Base-by-base conservation (phyloP, 2,888 invertebrate genomes). In the Miltochrista miniata region DNA sequence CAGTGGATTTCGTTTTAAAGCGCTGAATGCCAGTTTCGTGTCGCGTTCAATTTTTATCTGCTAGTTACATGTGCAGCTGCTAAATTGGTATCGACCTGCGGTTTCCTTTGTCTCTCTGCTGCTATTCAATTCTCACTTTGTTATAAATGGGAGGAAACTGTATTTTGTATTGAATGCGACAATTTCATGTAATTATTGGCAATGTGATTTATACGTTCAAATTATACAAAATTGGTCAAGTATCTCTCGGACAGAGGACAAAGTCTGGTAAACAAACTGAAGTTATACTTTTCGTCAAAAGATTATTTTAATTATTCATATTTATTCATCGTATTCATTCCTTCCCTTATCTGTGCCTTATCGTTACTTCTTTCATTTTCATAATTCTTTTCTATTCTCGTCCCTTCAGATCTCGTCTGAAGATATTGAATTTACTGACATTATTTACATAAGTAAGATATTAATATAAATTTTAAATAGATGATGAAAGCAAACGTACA, bases 41-140 rank as follows among this genome's bases (percentile, higher is more conserved):
- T 60, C 44, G 48, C 58, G 40, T 61, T 47, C 39, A 59, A 54
- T 68, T 72, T 71, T 59, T 56, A 63, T 63, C 44, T 53, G 47
- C 54, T 61, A 54, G 52, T 59, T 61, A 63, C 57, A 61, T 56
- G 54, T 59, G 57, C 58, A 63, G 54, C 54, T 57, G 62, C 58
- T 59, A 61, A 65, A 72, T 64, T 65, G 61, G 39, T 58, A 70
- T 67, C 59, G 65, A 67, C 45, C 56, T 37, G 64, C 42, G 67
- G 64, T 59, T 70, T 68, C 39, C 61, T 62, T 67, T 68, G 63
- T 66, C 42, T 62, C 39, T 45, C 45, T 24, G 36, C 34, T 47
- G 38, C 31, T 36, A 54, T 56, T 64, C 53, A 56, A 54, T 55
- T 56, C 45, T 38, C 54, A 46, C 56, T 61, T 47, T 55, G 50